Conservation (phyloP, 2,113 vertebrate genomes). For the Anguilla japonica region DNA sequence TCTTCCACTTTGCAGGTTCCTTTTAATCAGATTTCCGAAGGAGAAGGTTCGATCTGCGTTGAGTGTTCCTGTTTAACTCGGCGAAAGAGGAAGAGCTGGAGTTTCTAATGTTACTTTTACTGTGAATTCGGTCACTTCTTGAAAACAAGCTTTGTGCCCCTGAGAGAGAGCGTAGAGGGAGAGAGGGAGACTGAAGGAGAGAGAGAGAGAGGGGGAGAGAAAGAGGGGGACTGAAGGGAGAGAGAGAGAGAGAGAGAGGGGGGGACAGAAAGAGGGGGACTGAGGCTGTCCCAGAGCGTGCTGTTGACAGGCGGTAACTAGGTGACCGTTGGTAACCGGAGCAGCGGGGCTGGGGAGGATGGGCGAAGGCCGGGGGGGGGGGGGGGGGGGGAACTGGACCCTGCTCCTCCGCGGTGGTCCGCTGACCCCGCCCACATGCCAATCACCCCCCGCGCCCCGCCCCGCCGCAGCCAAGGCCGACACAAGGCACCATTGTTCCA, state of each 20-base stretch:
- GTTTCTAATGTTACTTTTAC: too few species aligned
- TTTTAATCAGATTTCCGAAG: too few species aligned
- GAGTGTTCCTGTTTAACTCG: too few species aligned
- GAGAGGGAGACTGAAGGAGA: too few species aligned
- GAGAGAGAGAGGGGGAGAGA: too few species aligned
- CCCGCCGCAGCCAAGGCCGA: not conserved
- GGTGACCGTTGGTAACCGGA: slow-evolving; percentile 43
- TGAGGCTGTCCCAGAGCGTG: not conserved
- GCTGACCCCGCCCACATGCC: slow-evolving; percentile 13
- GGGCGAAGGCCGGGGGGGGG: slow-evolving; percentile 28
- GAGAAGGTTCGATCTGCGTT: too few species aligned
- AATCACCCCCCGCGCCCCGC: not conserved
- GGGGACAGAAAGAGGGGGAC: not conserved
- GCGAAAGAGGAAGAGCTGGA: too few species aligned
- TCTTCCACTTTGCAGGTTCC: too few species aligned
- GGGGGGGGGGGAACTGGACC: slow-evolving; percentile 34
- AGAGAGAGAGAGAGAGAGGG: too few species aligned
- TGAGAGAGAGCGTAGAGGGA: too few species aligned
- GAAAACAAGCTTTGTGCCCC: too few species aligned
- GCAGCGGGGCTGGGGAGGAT: not conserved
- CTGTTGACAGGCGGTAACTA: slow-evolving; percentile 10
- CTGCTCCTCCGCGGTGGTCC: slow-evolving; percentile 27
- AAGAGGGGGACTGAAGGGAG: not conserved
- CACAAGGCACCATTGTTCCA: slow-evolving; percentile 22
- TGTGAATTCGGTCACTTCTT: too few species aligned